Evolutionary conservation across 2,797 vertebrate species (phyloP).

Genomic region (Cephalopachus bancanus): DNA sequence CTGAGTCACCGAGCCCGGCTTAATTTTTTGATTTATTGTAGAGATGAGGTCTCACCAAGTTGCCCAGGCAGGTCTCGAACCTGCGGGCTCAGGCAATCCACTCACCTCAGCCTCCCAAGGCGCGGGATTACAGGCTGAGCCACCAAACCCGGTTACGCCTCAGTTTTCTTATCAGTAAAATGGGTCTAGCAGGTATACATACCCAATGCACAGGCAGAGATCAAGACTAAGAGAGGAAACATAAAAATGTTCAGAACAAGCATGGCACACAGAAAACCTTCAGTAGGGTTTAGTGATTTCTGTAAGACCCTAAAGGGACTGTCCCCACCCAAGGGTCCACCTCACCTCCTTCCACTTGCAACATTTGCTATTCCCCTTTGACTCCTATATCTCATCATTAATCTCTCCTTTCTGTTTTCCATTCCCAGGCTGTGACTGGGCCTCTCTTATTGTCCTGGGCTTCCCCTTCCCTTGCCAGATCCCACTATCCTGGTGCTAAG

Average conservation of each 20-base stretch:
- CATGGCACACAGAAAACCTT: background rate
- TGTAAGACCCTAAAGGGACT: background rate
- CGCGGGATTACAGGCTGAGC: too few relatives aligned
- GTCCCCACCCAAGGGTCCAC: background rate
- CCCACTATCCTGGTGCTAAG: background rate
- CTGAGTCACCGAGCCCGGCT: too few relatives aligned
- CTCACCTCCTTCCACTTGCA: background rate
- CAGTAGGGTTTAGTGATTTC: background rate
- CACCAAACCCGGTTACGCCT: too few relatives aligned
- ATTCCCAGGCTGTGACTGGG: background rate
- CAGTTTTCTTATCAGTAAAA: background rate
- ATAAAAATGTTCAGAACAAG: background rate
- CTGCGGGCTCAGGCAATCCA: too few relatives aligned
- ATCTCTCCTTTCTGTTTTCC: background rate
- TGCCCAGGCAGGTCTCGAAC: too few relatives aligned
- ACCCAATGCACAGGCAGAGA: background rate
- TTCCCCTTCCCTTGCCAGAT: background rate
- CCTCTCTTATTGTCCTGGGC: background rate
- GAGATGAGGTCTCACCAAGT: too few relatives aligned
- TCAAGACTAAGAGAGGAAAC: background rate
- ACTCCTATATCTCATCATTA: background rate
- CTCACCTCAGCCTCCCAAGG: too few relatives aligned
- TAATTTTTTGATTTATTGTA: too few relatives aligned
- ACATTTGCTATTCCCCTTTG: background rate
- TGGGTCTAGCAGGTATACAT: background rate